These are phyloP conservation scores for Neosilurus mollespiculum DNA, from an alignment of 2,797 vertebrate genomes.

Conservation along the genomic window DNA sequence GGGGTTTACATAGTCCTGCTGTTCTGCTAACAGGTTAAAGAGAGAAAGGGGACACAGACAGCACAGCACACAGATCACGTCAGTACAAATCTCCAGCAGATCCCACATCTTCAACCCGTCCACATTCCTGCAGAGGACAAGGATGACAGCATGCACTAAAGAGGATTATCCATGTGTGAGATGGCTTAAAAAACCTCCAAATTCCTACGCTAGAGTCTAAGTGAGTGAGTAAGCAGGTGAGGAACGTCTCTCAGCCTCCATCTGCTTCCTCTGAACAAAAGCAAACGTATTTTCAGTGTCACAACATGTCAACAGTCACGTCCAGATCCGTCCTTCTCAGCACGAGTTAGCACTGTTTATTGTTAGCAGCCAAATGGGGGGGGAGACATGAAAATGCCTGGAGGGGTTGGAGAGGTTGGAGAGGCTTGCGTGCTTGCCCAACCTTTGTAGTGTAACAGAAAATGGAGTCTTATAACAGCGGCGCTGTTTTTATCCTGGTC, in stretches of 20 bases:
- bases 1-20: constrained; percentile 73
- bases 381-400: constrained; percentile 15
- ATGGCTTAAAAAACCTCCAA: constrained; percentile 44
- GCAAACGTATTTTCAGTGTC: constrained; percentile 16
- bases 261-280: constrained; percentile 28
- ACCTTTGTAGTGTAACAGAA: not conserved
- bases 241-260: not conserved
- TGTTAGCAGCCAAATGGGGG: not conserved
- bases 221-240: not conserved
- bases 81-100: constrained; percentile 61
- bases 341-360: constrained; percentile 17
- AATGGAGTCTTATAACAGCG: not conserved
- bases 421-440: constrained; percentile 1
- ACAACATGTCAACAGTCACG: constrained; percentile 7
- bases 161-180: constrained; percentile 71
- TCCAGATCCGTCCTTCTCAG: constrained; percentile 14
- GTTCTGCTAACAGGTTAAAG: constrained; percentile 73
- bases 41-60: constrained; percentile 44
- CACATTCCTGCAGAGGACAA: constrained; percentile 69
- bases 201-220: constrained; percentile 21
- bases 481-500: not conserved
- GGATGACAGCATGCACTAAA: constrained; percentile 68
- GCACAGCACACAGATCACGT: constrained; percentile 51
- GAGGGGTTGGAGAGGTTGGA: constrained; percentile 11
- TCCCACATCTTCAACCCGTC: constrained; percentile 68